These are phyloP conservation scores for Sebastes oblongus DNA, from an alignment of 2,797 vertebrate genomes.

Conservation along the genomic window DNA sequence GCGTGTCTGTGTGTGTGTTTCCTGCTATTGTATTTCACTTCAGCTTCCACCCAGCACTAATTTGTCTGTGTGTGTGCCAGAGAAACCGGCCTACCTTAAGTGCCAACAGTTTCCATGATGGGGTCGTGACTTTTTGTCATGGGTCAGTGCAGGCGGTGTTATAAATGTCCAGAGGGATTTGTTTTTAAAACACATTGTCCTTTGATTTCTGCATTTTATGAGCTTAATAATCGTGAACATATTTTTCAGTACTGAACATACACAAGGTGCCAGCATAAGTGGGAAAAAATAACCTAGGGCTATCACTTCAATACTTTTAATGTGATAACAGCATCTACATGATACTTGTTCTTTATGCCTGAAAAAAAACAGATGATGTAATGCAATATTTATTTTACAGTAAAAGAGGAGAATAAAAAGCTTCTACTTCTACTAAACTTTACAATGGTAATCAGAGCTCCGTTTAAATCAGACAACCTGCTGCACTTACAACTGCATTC, in stretches of 20 bases:
- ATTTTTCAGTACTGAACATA: background rate
- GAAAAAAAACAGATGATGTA: background rate
- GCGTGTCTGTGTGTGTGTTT: conserved; percentile 28
- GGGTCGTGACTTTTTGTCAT: conserved; percentile 35
- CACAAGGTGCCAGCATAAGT: background rate
- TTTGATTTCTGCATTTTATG: conserved; percentile 11
- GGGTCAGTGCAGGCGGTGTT: conserved; percentile 10
- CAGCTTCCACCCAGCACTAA: conserved; percentile 19
- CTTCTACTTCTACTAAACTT: background rate
- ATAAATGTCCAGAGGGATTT: conserved; percentile 1
- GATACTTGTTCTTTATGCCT: background rate
- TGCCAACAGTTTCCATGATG: conserved; percentile 36
- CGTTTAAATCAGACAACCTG: background rate
- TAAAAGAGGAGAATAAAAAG: background rate
- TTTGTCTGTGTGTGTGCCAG: conserved; percentile 19
- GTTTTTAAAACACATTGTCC: background rate
- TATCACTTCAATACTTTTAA: background rate
- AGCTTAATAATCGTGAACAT: background rate
- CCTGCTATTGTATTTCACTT: conserved; percentile 63
- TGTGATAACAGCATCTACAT: background rate
- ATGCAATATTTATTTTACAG: background rate
- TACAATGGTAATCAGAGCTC: background rate
- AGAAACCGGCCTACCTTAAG: conserved; percentile 8
- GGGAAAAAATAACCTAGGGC: background rate
- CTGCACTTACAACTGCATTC: background rate